Evolutionary conservation across 2,888 invertebrate species (phyloP), one percentile per base, ranked within the genome.

Genomic region (Leucozona laternaria): DNA sequence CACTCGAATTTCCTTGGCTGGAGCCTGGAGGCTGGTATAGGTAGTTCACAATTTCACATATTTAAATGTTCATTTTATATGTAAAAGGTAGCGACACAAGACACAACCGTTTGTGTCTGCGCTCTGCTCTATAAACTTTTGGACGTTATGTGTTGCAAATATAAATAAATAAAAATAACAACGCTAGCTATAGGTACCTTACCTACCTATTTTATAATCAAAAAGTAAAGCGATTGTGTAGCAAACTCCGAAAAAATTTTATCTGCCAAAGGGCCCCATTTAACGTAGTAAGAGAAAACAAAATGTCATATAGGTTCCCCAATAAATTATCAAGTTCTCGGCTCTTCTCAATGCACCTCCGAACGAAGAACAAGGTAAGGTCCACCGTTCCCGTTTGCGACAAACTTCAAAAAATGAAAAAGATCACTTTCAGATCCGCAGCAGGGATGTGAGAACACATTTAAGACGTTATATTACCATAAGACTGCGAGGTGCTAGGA

Each of bases 291-390:
- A 79, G 79, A 72, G 83, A 79, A 91, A 90, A 91, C 91, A 91
- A 91, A 91, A 90, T 90, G 91, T 91, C 91, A 91, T 90, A 90
- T 89, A 89, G 90, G 89, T 82, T 89, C 91, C 91, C 89, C 90
- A 91, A 91, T 91, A 91, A 91, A 91, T 91, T 91, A 91, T 91
- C 91, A 89, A 88, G 88, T 88, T 89, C 88, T 88, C 88, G 89
- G 86, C 82, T 86, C 78, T 66, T 58, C 78, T 79, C 86, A 79
- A 71, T 82, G 86, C 82, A 82, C 70, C 64, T 55, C 48, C 53
- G 71, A 73, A 60, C 81, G 53, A 64, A 82, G 82, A 86, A 79
- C 82, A 86, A 78, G 78, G 86, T 82, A 86, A 68, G 64, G 75
- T 75, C 78, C 86, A 82, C 71, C 70, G 86, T 81, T 85, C 77